These are phyloP conservation scores for Lepisosteus osseus DNA, from an alignment of 2,113 vertebrate species.

Conservation along the genomic window DNA sequence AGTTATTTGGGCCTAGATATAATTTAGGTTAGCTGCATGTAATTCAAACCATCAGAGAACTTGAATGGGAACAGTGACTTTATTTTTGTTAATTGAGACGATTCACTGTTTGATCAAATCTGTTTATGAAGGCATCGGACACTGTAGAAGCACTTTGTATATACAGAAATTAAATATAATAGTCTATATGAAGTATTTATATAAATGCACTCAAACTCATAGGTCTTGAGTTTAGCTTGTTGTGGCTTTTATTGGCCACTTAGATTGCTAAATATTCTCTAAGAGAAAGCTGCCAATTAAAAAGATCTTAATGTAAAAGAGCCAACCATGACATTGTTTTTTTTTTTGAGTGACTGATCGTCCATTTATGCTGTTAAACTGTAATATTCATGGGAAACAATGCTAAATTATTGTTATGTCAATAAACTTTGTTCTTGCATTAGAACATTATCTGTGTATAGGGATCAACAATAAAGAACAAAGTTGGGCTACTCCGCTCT, in stretches of 20 bases:
- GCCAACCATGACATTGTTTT: slow-evolving; percentile 29
- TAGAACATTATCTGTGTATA: too few species aligned
- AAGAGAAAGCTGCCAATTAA: slow-evolving; percentile 66
- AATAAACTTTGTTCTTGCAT: background rate
- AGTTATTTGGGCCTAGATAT: too few species aligned
- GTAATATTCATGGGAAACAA: background rate
- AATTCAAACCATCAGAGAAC: background rate
- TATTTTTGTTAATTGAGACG: background rate
- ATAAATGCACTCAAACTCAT: slow-evolving; percentile 28
- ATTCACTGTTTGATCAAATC: slow-evolving; percentile 3
- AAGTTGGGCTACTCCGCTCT: too few species aligned
- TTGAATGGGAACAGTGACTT: background rate
- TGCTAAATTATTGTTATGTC: background rate
- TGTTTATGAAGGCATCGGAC: slow-evolving; percentile 29
- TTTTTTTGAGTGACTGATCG: background rate
- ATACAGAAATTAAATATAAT: slow-evolving; percentile 12
- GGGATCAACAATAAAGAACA: too few species aligned
- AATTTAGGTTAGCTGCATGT: background rate
- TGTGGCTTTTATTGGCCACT: slow-evolving; percentile 28
- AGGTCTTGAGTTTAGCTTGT: slow-evolving; percentile 26
- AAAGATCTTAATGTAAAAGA: slow-evolving; percentile 48
- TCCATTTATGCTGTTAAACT: too few species aligned
- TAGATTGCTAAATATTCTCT: slow-evolving; percentile 50
- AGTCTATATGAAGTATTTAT: slow-evolving; percentile 17
- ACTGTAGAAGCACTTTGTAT: slow-evolving; percentile 54